A percentile compares a stretch with the other conserved stretches of the same genome.
phyloP scores from a whole-genome alignment of 2,888 invertebrate species.

The Lymantria dispar region DNA sequence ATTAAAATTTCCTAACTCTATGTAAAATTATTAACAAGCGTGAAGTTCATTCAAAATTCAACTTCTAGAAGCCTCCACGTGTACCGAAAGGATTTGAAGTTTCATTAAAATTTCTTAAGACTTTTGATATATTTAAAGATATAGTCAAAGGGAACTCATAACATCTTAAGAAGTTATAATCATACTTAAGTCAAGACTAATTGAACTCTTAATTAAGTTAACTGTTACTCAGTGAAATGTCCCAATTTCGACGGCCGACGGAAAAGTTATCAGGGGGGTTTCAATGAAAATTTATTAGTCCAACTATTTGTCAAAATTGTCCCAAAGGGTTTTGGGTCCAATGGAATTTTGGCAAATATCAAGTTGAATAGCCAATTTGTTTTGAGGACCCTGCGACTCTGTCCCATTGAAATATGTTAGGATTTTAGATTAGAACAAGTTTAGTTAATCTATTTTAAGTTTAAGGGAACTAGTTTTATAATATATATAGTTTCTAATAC shows the following conservation, averaged over 20 bases:
- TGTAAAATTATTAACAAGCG: conserved; percentile 13
- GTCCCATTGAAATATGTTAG: conserved; percentile 43
- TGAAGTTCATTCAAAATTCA: conserved; percentile 23
- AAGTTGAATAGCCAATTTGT: conserved; percentile 66
- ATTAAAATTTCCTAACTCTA: conserved; percentile 11
- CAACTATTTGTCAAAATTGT: conserved; percentile 79
- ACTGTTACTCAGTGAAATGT: conserved; percentile 67
- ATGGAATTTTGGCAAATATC: conserved; percentile 67
- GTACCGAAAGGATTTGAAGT: conserved; percentile 32
- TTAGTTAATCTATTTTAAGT: conserved; percentile 4
- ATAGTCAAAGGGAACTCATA: conserved; percentile 49
- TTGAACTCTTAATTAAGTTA: conserved; percentile 77
- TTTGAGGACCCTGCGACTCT: conserved; percentile 44
- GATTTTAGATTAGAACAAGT: conserved; percentile 35
- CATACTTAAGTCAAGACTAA: conserved; percentile 70
- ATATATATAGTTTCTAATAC: background rate
- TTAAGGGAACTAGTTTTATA: background rate
- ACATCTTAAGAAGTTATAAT: conserved; percentile 69
- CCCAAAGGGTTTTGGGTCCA: conserved; percentile 55
- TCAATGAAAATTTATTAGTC: conserved; percentile 79
- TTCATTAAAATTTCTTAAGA: conserved; percentile 36
- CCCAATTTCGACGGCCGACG: conserved; percentile 68
- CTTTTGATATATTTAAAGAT: conserved; percentile 37
- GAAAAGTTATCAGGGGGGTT: conserved; percentile 66
- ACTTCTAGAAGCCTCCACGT: conserved; percentile 20